Evolutionary conservation across 64 coral and sea anemone genomes (phyloP), one percentile per base, ranked within the genome.

Genomic region (Porites lutea): DNA sequence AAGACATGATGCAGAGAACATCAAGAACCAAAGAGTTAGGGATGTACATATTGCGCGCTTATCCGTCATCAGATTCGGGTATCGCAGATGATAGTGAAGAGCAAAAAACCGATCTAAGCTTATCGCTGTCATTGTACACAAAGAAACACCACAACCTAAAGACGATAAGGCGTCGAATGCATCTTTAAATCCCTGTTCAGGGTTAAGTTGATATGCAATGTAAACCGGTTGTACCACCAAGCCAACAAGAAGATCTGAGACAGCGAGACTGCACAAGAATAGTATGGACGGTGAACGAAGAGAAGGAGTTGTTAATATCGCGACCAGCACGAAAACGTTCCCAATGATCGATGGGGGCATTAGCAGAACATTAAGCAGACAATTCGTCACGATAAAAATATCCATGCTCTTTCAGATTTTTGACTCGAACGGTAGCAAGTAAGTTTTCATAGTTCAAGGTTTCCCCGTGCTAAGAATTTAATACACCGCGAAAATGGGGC

Each of bases 201-300:
- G 21, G 2, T 21, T 71, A 3, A 71, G n/a, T 71, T 22, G n/a
- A 5, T 71, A 7, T 11, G 68, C 27, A 71, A 71, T 71, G 12
- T 45, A 71, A 44, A 71, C 2, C 5, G 68, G 68, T 71, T 71
- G 68, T 37, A 27, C 68, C 23, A 71, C 27, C 8, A 71, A 23
- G 27, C 68, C 68, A 71, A 71, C 68, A 71, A 71, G 68, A 71
- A 71, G 21, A 12, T 71, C 68, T 71, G 68, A 44, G 27, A 71
- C 68, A 22, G 68, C 68, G 68, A 71, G 68, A 71, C 68, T 71
- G 68, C 68, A 71, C 20, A 71, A 27, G 20, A 71, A 27, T 12
- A 71, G 12, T 10, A 22, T 71, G 9, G 68, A 23, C 4, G 68
- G 21, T 71, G 68, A 71, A 12, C 68, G 68, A 71, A 71, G 21